Base-by-base conservation (phyloP, 2,113 vertebrate species). In the Sminthopsis crassicaudata region DNA sequence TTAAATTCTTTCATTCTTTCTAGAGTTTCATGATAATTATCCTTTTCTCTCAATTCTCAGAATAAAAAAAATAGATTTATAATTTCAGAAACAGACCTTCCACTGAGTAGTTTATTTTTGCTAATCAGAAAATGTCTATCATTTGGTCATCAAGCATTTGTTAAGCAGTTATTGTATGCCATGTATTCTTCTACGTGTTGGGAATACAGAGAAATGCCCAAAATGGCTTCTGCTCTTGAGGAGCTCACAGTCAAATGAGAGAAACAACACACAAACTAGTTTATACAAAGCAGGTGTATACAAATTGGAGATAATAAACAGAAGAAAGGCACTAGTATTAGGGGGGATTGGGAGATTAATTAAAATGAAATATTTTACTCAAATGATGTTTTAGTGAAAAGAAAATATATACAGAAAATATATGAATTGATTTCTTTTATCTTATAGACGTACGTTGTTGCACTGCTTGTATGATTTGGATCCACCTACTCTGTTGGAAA, bases 401-500 rank as follows among this genome's bases (percentile, higher is more conserved):
- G 89, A 89, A 24, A 53, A 26, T 53, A 50, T 23, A 22, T 25
- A 11, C 19, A 94, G 24, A 42, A 42, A 46, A 22, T 30, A 6
- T 46, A 10, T 46, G 46, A 12, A 5, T 76, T 96, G 25, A 42
- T 30, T 27, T 12, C 90, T 94, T 60, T 94, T 46, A 94, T 97
- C 97, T 94, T 97, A 53, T 97, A 99, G 99, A 4, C 98, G 98
- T 96, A 98, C 99, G 76, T 97, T 99, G 94, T 76, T 99, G 98
- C 98, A 99, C 5, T 99, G 99, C 94, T 98, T 99, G 54, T 99
- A 99, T 96, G 99, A 99, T 97, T 98, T 99, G 11, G 99, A 99
- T 98, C 99, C 99, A 24, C 99, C 99, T 10, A 99, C 99, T 30
- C 98, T 99, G 76, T 98, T 99, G 96, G 99, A 99, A 98, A 99